Evolutionary conservation across 2,113 vertebrate species (phyloP), one percentile per base, ranked within the genome.

Genomic region (Sinocyclocheilus maitianheensis): DNA sequence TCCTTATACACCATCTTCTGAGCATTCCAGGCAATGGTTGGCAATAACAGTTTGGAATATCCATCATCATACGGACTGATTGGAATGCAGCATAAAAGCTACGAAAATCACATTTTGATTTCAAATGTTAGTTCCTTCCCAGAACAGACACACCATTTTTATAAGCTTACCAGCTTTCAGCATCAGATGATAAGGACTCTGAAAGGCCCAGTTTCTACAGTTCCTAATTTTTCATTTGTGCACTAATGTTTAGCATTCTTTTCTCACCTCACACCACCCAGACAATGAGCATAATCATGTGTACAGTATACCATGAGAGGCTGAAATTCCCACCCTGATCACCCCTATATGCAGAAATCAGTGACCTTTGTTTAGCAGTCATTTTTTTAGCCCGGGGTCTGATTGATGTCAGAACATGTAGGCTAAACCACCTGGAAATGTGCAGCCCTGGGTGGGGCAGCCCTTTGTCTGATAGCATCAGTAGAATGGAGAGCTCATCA

Each of bases 401-500:
- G 93, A 94, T 93, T 92, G 92, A 93, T 93, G 88, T 89, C 85
- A 84, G 80, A 87, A 90, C 89, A 89, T 77, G 87, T 83, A 67
- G 87, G 77, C 90, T 74, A 76, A 87, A 91, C 90, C 90, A 93
- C 91, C 92, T 93, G 90, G 89, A 90, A 91, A 86, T 87, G 86
- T 78, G 83, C 81, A 78, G 85, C 87, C 34, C 90, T 92, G 91
- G 93, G 92, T 90, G 92, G 92, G 91, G 93, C 89, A 78, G 88
- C 88, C 81, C 86, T 89, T 90, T 90, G 88, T 87, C 90, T 91
- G 93, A 94, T 93, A 93, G 81, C 88, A 93, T 94, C 94, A 88
- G 89, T 80, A 88, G 87, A 88, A 91, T 90, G 84, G 53, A 85
- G 72, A 51, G 87, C 92, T 92, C 92, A 92, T 93, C 93, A 53